Conservation (phyloP, 2,797 vertebrate genomes). For the Lithobates pipiens region DNA sequence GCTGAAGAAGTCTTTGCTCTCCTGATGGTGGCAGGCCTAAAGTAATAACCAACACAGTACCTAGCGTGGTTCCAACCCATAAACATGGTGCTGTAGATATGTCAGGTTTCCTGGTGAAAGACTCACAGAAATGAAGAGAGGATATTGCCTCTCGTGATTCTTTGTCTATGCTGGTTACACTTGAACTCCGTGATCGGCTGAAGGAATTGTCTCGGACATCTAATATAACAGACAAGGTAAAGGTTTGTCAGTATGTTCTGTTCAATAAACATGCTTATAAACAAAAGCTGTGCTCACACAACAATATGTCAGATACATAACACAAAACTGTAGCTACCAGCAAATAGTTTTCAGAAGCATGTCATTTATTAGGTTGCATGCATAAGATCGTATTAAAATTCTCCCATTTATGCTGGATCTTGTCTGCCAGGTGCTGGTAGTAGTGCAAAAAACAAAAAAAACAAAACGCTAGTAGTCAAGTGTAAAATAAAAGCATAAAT, state of each 20-base stretch:
- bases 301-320: neutral
- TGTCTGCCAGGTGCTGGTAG: too few relatives aligned
- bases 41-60: slow-evolving; percentile 88
- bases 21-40: slow-evolving; percentile 91
- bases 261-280: too few relatives aligned
- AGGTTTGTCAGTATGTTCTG: neutral
- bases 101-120: slow-evolving; percentile 90
- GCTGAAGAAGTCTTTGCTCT: slow-evolving; percentile 95
- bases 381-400: too few relatives aligned
- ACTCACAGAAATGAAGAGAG: slow-evolving; percentile 93
- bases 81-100: slow-evolving; percentile 84
- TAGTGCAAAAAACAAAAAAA: too few relatives aligned
- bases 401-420: too few relatives aligned
- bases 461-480: too few relatives aligned
- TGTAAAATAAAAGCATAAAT: too few relatives aligned
- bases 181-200: slow-evolving; percentile 97
- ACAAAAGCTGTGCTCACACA: neutral
- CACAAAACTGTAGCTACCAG: too few relatives aligned
- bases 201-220: slow-evolving; percentile 98
- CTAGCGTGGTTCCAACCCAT: slow-evolving; percentile 93
- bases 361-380: too few relatives aligned
- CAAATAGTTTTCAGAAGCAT: too few relatives aligned
- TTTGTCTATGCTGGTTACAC: slow-evolving; percentile 98
- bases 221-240: slow-evolving; percentile 68
- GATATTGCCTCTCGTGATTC: slow-evolving; percentile 93